phyloP scores from a whole-genome alignment of 2,797 vertebrate species.

The Botia almorhae region DNA sequence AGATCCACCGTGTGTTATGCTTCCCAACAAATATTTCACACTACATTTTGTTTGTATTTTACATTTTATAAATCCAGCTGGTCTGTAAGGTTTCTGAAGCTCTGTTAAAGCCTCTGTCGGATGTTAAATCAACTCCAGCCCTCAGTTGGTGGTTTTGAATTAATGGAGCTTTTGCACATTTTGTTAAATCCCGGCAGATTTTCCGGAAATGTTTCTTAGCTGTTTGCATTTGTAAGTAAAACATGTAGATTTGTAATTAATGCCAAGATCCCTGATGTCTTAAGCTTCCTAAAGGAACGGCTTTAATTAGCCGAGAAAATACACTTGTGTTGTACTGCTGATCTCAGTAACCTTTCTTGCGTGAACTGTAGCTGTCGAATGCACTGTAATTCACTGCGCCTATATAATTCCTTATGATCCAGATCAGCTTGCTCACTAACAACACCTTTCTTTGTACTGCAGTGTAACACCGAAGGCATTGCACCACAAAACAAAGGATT shows the following conservation, averaged over 20 bases:
- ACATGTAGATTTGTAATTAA: slow-evolving; percentile 37
- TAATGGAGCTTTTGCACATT: not conserved
- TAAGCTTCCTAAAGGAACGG: slow-evolving; percentile 39
- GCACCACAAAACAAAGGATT: not conserved
- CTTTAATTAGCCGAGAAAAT: slow-evolving; percentile 39
- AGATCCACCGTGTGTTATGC: not conserved
- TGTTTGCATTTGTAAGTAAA: slow-evolving; percentile 39
- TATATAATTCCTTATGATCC: not conserved
- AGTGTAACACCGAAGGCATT: not conserved
- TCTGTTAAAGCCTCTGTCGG: not conserved
- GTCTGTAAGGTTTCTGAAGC: not conserved
- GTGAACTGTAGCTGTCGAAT: not conserved
- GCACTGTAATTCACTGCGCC: not conserved
- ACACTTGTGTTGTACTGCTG: slow-evolving; percentile 14
- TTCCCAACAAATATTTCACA: not conserved
- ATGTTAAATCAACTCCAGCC: slow-evolving; percentile 1
- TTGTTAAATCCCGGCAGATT: slow-evolving; percentile 22
- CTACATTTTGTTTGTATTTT: not conserved
- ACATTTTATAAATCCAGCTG: not conserved
- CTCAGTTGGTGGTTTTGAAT: not conserved
- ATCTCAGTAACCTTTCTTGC: slow-evolving; percentile 32
- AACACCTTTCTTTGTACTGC: slow-evolving; percentile 8
- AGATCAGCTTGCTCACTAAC: not conserved
- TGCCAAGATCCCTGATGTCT: slow-evolving; percentile 34
- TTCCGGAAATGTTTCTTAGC: not conserved